Base-by-base conservation (phyloP, 2,797 vertebrate genomes). In the Craterocephalus amniculus region DNA sequence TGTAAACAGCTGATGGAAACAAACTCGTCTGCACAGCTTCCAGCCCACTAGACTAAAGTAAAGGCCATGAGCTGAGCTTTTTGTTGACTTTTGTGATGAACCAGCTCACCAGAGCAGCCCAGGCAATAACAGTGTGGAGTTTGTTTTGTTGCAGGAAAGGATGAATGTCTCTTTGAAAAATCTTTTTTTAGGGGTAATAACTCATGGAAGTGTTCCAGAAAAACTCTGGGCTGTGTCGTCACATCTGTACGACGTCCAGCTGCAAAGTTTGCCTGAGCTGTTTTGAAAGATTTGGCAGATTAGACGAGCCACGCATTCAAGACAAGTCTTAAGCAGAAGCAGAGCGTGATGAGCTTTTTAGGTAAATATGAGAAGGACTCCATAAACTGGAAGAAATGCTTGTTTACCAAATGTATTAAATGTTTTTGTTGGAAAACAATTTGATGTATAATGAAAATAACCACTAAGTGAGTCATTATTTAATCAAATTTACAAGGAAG, bases 261-360 rank as follows among this genome's bases (percentile, higher is more conserved):
- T 83, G 83, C 78, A 69, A 69, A 66, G 58, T 73, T 72, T 65
- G 61, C 27, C 54, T 62, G 51, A 79, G 43, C 45, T 71, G 64
- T 63, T 66, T 77, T 57, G 67, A 67, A 88, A 84, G 79, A 84
- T 91, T 80, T 86, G 79, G 83, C 74, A 86, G 79, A 83, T 84
- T 78, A 77, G 29, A 72, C 60, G 64, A 80, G 74, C 64, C 71
- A 81, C 67, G 83, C 40, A 77, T 87, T 85, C 90, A 85, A 87
- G 87, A 87, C 84, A 69, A n/a, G n/a, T n/a, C n/a, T n/a, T 56
- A 18, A 65, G 69, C 63, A 56, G 32, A 79, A 76, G 73, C 11
- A 11, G 65, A 38, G 83, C 43, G 18, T 48, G 14, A 52, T n/a
- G 31, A 57, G 71, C 40, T 65, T 32, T 73, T 67, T 61, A 45